A percentile compares a stretch with the other conserved stretches of the same genome.
phyloP scores from a whole-genome alignment of 2,113 vertebrate species.

The Haemorhous mexicanus region DNA sequence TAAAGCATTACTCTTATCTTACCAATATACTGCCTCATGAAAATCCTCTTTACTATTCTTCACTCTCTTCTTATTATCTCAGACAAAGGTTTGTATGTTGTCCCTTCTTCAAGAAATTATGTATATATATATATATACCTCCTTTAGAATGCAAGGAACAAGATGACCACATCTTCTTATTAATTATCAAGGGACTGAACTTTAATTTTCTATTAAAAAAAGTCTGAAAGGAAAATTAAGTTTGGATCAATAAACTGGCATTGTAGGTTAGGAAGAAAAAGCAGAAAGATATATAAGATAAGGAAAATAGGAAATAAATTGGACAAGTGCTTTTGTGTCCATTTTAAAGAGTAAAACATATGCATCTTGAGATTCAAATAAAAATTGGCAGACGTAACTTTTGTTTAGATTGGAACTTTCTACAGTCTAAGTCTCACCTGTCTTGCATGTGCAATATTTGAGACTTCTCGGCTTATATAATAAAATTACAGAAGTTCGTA shows the following conservation, averaged over 20 bases:
- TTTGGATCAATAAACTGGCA: background rate
- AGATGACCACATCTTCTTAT: background rate
- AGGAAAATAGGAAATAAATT: background rate
- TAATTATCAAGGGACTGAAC: background rate
- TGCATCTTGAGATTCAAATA: background rate
- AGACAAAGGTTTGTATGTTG: background rate
- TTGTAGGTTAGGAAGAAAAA: background rate
- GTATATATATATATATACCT: background rate
- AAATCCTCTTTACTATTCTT: background rate
- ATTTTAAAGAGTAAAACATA: background rate
- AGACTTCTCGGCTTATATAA: background rate
- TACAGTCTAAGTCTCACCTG: background rate
- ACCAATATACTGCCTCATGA: background rate
- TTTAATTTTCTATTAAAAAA: background rate
- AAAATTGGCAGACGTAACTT: background rate
- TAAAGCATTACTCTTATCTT: background rate
- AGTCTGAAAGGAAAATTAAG: background rate
- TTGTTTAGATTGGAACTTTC: background rate
- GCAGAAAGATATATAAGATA: background rate
- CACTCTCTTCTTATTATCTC: background rate
- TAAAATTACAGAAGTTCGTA: background rate
- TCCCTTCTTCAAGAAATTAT: background rate
- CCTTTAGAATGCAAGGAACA: background rate
- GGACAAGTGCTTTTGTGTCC: background rate
- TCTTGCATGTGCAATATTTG: background rate